Conservation (phyloP, 1,140 invertebrate genomes). For the Eueides isabella region DNA sequence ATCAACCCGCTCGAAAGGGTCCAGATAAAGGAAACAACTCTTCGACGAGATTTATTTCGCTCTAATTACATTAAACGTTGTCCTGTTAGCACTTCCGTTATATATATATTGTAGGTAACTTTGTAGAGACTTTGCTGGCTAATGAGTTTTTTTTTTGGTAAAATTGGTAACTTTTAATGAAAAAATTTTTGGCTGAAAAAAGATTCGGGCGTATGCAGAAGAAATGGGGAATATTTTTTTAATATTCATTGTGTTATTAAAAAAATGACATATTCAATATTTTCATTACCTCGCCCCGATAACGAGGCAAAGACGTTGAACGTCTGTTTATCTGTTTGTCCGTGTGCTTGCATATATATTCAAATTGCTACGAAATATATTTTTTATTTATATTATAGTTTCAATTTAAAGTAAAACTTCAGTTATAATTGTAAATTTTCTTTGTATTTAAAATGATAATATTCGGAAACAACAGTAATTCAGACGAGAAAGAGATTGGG, state of each 20-base stretch:
- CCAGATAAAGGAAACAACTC: slow-evolving; percentile 26
- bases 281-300: too few species aligned
- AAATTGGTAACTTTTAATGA: neutral
- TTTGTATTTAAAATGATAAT: too few species aligned
- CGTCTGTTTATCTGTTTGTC: too few species aligned
- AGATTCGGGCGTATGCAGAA: neutral
- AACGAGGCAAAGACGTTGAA: too few species aligned
- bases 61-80: slow-evolving; percentile 25
- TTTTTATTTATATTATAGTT: too few species aligned
- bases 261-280: too few species aligned
- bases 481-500: too few species aligned
- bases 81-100: slow-evolving; percentile 13
- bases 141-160: neutral
- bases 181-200: neutral
- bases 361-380: too few species aligned
- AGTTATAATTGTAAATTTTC: too few species aligned
- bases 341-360: too few species aligned
- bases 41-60: slow-evolving; percentile 16
- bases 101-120: neutral
- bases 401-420: too few species aligned
- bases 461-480: too few species aligned
- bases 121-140: neutral
- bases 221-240: neutral
- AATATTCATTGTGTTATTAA: neutral
- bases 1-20: slow-evolving; percentile 24